Conservation (phyloP, 37 sponge, comb jelly and placozoan species). For the Ephydatia muelleri region DNA sequence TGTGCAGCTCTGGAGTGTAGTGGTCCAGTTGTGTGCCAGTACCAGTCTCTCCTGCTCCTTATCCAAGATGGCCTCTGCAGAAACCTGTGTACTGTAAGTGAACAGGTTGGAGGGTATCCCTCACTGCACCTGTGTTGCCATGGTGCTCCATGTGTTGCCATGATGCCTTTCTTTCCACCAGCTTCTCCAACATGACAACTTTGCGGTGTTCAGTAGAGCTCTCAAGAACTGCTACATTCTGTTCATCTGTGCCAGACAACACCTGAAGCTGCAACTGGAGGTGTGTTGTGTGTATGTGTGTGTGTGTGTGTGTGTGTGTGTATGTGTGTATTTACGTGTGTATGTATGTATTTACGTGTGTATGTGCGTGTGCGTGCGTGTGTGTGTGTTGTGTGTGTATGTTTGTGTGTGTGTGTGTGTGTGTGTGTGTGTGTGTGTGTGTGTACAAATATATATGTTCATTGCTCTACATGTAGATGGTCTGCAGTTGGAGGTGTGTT, state of each 20-base stretch:
- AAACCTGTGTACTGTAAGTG: slow-evolving; percentile 70
- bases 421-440: too few species aligned
- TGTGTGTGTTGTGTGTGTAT: too few species aligned
- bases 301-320: too few species aligned
- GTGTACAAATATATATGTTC: too few species aligned
- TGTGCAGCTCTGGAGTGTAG: slow-evolving; percentile 83
- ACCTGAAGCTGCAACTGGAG: slow-evolving; percentile 89
- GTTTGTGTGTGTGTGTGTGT: too few species aligned
- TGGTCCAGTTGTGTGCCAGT: slow-evolving; percentile 47
- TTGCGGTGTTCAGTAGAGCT: slow-evolving; percentile 65
- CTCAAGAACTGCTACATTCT: slow-evolving; percentile 71
- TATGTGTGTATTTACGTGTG: too few species aligned
- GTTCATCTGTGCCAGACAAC: slow-evolving; percentile 57
- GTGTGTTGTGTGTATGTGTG: too few species aligned
- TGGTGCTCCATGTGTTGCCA: too few species aligned
- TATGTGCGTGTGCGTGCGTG: neutral
- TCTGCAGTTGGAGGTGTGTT: slow-evolving; percentile 85
- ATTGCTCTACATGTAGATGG: too few species aligned
- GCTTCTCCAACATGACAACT: slow-evolving; percentile 66
- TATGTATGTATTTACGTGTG: neutral
- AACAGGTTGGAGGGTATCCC: too few species aligned
- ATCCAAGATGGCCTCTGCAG: slow-evolving; percentile 79
- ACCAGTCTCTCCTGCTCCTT: slow-evolving; percentile 55
- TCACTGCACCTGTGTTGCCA: too few species aligned
- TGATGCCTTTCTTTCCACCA: slow-evolving; percentile 4